Evolutionary conservation across 1,140 invertebrate genomes (phyloP), one percentile per base, ranked within the genome.

Genomic region (Zophobas morio): DNA sequence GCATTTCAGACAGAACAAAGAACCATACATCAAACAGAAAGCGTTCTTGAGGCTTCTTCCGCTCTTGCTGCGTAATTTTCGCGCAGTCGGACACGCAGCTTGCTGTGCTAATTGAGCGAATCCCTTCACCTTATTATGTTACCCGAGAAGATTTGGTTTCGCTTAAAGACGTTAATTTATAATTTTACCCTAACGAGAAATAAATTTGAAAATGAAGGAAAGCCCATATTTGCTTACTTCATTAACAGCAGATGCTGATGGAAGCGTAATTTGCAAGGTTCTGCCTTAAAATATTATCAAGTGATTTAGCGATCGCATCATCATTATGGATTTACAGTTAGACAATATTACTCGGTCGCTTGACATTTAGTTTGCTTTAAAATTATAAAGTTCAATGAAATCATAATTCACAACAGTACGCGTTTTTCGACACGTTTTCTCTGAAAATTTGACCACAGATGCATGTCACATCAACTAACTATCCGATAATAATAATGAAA

Each of bases 51-150:
- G 54, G 71, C 36, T 73, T 73, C 71, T 53, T 73, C 51, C 70
- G 47, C 47, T 72, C 51, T 72, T 51, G 60, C 60, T 66, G 37
- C 46, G 71, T 73, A 73, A 73, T 73, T 53, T 73, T 73, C 39
- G 71, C 49, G 54, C 49, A 73, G 54, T 73, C 49, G 71, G 71
- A 73, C 71, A 73, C 71, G 71, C 71, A 73, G 71, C 71, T 73
- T 73, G 71, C 71, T 54, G 71, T 73, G 71, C 71, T 73, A 73
- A 73, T 73, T 73, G 71, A 73, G 71, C 71, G 71, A 56, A 73
- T 73, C 71, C 54, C 54, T 73, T 54, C 34, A 73, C 71, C 71
- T 73, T 73, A 73, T 73, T 56, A 73, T 73, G 54, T 73, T 73
- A 73, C 49, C 6, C 71, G 71, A 73, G 47, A 73, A 73, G 71